phyloP scores from a whole-genome alignment of 2,113 vertebrate genomes.

The Isurus oxyrinchus region DNA sequence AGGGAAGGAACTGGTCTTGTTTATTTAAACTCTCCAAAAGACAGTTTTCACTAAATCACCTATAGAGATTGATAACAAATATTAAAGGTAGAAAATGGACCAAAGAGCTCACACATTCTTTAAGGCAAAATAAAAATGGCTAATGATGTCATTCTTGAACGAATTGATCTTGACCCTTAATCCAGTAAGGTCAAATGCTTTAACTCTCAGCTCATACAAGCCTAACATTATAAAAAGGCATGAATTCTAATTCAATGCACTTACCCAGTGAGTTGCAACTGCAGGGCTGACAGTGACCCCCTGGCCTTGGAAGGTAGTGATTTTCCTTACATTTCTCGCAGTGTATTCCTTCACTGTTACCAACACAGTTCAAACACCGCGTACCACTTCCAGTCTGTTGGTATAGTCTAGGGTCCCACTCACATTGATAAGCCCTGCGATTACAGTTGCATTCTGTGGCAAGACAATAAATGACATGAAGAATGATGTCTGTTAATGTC shows the following conservation, averaged over 20 bases:
- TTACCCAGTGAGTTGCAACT: constrained; percentile 69
- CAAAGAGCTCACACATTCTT: neutral
- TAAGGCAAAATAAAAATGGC: neutral
- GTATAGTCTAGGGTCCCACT: constrained; percentile 57
- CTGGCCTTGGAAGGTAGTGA: constrained; percentile 55
- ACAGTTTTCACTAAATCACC: neutral
- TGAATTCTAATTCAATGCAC: neutral
- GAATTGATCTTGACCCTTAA: neutral
- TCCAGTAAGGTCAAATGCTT: neutral
- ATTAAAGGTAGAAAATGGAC: neutral
- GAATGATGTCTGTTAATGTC: neutral
- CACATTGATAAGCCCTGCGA: constrained; percentile 66
- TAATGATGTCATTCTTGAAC: neutral
- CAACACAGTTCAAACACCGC: constrained; percentile 70
- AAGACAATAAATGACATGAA: constrained; percentile 31
- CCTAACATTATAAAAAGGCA: neutral
- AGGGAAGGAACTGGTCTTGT: neutral
- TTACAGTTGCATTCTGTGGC: constrained; percentile 62
- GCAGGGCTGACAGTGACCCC: constrained; percentile 66
- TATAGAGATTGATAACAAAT: constrained; percentile 1
- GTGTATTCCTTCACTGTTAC: constrained; percentile 64
- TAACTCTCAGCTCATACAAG: neutral
- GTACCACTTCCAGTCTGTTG: constrained; percentile 56
- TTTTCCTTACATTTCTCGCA: constrained; percentile 77
- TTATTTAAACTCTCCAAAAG: neutral